Evolutionary conservation across 1,140 invertebrate genomes (phyloP), one percentile per base, ranked within the genome.

Genomic region (Berghia stephanieae): DNA sequence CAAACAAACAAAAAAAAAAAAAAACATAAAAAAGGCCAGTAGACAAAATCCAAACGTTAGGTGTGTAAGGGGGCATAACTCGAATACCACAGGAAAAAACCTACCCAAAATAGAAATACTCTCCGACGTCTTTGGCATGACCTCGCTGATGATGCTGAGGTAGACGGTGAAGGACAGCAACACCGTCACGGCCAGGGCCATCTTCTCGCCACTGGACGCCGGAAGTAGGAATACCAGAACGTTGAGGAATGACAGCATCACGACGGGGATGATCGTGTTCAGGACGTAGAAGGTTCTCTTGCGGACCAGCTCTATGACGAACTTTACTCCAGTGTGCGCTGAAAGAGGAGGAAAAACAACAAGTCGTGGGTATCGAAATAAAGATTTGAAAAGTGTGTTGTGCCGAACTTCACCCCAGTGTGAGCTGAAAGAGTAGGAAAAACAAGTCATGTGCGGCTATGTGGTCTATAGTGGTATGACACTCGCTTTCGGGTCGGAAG

Each of bases 151-250:
- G 71, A 91, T 90, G 75, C 92, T 86, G 88, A 92, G 91, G 83
- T 92, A 92, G 24, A 92, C 91, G 66, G 90, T 91, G 82, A 92
- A 91, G 2, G 92, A 90, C 13, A 92, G 85, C 3, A 92, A 86
- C 8, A 92, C 90, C 2, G 92, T 92, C 24, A 92, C 87, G 40
- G 91, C 91, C 21, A 92, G 88, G 5, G 91, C 89, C 75, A 92
- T 91, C 84, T 92, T 92, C 84, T 92, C 92, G 0, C 92, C 91
- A 1, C 90, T 90, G 77, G 92, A 91, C 0, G 92, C 90, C 18
- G 92, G 92, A 49, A 92, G 86, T 81, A 91, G 91, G 84, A 92
- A 92, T 24, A 92, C 91, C 6, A 92, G 85, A 21, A 92, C 88
- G 21, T 91, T 92, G 4, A 92, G 84, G 8, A 89, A 85, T 0